Conservation (phyloP, 2,113 vertebrate species). For the Gambusia holbrooki region DNA sequence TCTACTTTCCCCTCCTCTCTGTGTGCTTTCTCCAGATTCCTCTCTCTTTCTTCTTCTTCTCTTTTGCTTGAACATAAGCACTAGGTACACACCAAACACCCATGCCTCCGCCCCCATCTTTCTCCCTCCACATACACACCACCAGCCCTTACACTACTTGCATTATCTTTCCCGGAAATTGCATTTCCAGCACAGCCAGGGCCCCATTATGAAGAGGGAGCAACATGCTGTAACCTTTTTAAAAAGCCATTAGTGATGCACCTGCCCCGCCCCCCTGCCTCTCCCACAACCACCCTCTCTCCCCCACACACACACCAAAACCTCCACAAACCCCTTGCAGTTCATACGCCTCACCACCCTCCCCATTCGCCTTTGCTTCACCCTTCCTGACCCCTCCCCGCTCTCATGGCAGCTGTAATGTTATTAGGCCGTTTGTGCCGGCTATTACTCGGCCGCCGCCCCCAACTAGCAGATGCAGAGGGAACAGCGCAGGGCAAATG, state of each 20-base stretch:
- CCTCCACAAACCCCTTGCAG: constrained; percentile 48
- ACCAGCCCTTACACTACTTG: constrained; percentile 70
- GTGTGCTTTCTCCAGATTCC: not conserved
- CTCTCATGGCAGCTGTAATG: constrained; percentile 73
- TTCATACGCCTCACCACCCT: constrained; percentile 11
- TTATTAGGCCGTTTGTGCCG: constrained; percentile 73
- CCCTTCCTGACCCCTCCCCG: constrained; percentile 63
- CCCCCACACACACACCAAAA: constrained; percentile 15
- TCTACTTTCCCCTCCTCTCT: too few relatives aligned
- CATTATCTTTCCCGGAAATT: constrained; percentile 85
- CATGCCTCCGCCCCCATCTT: constrained; percentile 1
- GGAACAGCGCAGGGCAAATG: constrained; percentile 39
- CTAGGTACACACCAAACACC: constrained; percentile 40
- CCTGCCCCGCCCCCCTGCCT: constrained; percentile 66
- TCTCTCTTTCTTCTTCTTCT: constrained; percentile 19
- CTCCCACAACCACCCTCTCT: constrained; percentile 29
- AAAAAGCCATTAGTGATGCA: constrained; percentile 85
- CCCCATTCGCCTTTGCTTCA: constrained; percentile 27
- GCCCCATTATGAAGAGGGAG: constrained; percentile 84
- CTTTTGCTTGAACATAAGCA: constrained; percentile 59
- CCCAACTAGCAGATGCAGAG: constrained; percentile 49
- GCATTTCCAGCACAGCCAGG: constrained; percentile 84
- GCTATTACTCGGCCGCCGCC: constrained; percentile 60
- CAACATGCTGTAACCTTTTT: constrained; percentile 86
- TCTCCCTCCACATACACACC: constrained; percentile 10